phyloP scores from a whole-genome alignment of 2,888 invertebrate genomes.

The Tachina fera region DNA sequence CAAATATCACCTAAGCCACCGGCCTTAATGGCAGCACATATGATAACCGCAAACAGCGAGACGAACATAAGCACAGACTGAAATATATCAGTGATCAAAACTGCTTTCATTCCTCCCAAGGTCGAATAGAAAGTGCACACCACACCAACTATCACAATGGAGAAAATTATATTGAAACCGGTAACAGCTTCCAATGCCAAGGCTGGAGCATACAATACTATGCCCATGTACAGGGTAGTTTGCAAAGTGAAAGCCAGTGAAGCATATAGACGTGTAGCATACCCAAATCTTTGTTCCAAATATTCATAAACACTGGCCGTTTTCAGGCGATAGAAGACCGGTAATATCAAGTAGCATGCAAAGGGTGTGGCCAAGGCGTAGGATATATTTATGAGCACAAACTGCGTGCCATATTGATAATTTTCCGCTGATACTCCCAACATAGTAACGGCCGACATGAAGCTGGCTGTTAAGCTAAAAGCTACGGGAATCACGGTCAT shows the following conservation, averaged over 20 bases:
- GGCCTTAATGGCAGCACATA: conserved; percentile 87
- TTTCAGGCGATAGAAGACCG: conserved; percentile 92
- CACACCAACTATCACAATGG: conserved; percentile 86
- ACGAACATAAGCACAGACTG: conserved; percentile 93
- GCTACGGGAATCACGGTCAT: conserved; percentile 92
- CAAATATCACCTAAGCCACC: conserved; percentile 90
- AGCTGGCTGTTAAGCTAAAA: conserved; percentile 95
- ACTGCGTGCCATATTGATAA: conserved; percentile 92
- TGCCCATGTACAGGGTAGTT: conserved; percentile 94
- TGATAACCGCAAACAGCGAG: conserved; percentile 90
- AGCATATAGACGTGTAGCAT: conserved; percentile 88
- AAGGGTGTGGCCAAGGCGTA: conserved; percentile 91
- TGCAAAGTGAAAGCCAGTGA: conserved; percentile 94
- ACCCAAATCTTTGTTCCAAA: conserved; percentile 93
- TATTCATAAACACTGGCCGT: conserved; percentile 97
- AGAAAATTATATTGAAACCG: conserved; percentile 88
- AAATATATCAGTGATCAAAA: conserved; percentile 93
- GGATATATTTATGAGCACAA: conserved; percentile 90
- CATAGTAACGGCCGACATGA: conserved; percentile 95
- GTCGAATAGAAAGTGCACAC: conserved; percentile 94
- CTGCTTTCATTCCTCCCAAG: conserved; percentile 95
- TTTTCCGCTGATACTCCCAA: conserved; percentile 95
- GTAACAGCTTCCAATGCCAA: conserved; percentile 94
- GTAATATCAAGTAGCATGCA: conserved; percentile 90
- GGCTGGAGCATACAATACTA: conserved; percentile 96